Evolutionary conservation across 2,113 vertebrate genomes (phyloP).

Genomic region (Synchiropus splendidus): DNA sequence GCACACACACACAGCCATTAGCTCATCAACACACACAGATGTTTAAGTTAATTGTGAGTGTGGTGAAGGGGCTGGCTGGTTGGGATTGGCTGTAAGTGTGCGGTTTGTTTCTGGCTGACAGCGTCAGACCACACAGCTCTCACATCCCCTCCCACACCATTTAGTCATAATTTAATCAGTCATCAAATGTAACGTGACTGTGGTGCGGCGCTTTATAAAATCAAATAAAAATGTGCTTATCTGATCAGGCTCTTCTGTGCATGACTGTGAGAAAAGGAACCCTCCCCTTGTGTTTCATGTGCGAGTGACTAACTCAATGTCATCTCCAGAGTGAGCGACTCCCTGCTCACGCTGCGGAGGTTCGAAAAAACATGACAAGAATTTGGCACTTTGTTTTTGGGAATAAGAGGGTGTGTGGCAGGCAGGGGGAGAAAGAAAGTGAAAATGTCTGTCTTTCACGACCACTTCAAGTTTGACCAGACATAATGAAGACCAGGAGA

Average conservation of each 20-base stretch:
- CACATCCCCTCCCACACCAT: slow-evolving; percentile 21
- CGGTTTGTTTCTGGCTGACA: slow-evolving; percentile 43
- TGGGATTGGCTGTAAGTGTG: slow-evolving; percentile 41
- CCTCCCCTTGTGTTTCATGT: neutral
- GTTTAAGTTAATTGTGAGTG: slow-evolving; percentile 38
- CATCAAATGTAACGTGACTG: slow-evolving; percentile 15
- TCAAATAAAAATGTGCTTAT: neutral
- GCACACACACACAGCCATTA: too few relatives aligned
- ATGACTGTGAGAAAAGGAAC: neutral
- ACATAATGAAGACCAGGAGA: too few relatives aligned
- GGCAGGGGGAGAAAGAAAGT: neutral
- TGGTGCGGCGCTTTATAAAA: slow-evolving; percentile 9
- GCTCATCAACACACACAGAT: slow-evolving; percentile 31
- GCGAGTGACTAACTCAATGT: too few relatives aligned
- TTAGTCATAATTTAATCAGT: slow-evolving; percentile 34
- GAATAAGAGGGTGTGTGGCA: too few relatives aligned
- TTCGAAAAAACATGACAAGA: too few relatives aligned
- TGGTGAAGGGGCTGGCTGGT: slow-evolving; percentile 12
- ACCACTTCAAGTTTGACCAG: too few relatives aligned
- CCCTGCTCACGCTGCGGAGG: too few relatives aligned
- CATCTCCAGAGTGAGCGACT: too few relatives aligned
- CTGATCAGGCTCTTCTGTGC: slow-evolving; percentile 1
- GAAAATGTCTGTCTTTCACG: slow-evolving; percentile 18
- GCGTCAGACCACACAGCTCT: slow-evolving; percentile 46
- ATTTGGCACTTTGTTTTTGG: too few relatives aligned